These are phyloP conservation scores for Typhlichthys subterraneus DNA, from an alignment of 2,797 vertebrate species.

Conservation along the genomic window DNA sequence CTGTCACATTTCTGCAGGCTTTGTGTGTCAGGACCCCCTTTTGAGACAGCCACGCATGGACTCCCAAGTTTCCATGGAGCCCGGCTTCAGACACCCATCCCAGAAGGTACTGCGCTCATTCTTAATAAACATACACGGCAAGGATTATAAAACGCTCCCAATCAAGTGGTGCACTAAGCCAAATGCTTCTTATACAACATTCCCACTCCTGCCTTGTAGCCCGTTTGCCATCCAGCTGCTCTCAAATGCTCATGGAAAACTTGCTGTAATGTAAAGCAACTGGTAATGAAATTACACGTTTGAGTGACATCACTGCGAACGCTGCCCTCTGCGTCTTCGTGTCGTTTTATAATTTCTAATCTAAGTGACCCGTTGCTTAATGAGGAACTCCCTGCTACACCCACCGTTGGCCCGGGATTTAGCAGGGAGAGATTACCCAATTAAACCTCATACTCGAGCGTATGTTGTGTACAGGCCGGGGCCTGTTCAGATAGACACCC, in stretches of 20 bases:
- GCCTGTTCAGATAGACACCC: slow-evolving; percentile 35
- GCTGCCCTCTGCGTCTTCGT: slow-evolving; percentile 50
- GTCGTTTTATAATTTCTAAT: slow-evolving; percentile 74
- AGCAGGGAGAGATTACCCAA: slow-evolving; percentile 59
- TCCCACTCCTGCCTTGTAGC: slow-evolving; percentile 45
- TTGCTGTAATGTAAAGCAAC: slow-evolving; percentile 72
- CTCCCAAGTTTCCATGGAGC: slow-evolving; percentile 74
- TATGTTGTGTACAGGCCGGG: slow-evolving; percentile 35
- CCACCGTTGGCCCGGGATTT: slow-evolving; percentile 45
- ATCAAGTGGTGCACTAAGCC: slow-evolving; percentile 50
- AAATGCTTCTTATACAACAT: slow-evolving; percentile 51
- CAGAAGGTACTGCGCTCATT: slow-evolving; percentile 62
- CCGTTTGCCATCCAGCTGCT: slow-evolving; percentile 49
- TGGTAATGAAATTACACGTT: slow-evolving; percentile 64
- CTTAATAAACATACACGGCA: not conserved
- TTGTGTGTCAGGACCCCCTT: slow-evolving; percentile 90
- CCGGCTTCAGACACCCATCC: slow-evolving; percentile 68
- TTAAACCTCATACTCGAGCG: slow-evolving; percentile 67
- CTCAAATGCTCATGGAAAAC: slow-evolving; percentile 63
- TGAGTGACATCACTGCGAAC: slow-evolving; percentile 66
- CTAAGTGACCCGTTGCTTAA: slow-evolving; percentile 66
- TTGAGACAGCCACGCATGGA: slow-evolving; percentile 69
- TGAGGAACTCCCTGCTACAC: slow-evolving; percentile 65
- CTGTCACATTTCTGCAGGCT: slow-evolving; percentile 73
- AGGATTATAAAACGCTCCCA: slow-evolving; percentile 1